Evolutionary conservation across 2,888 invertebrate species (phyloP), one percentile per base, ranked within the genome.

Genomic region (Antheraea yamamai): DNA sequence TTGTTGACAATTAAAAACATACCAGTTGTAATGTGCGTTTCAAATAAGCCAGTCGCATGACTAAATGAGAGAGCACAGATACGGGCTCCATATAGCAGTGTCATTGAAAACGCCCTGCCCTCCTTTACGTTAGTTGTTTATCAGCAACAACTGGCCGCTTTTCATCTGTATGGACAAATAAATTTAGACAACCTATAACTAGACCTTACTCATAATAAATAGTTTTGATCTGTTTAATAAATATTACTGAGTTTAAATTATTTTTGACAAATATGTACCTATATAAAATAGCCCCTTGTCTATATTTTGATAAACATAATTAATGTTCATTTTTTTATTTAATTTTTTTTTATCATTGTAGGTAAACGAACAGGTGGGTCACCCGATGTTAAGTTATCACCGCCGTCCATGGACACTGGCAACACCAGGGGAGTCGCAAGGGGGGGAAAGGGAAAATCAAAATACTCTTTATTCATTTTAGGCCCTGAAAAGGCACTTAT

Each of bases 31-130:
- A 16, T 30, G 64, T 30, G 64, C 30, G 30, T 66, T 0, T 30
- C 16, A 8, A 30, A 23, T 61, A 58, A 58, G 58, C 58, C 4
- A 58, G 10, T 66, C 68, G 12, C 30, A 66, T 66, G 18, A 18
- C 4, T 23, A 30, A 30, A 66, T 16, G 6, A 87, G 88, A 87
- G 88, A 82, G 79, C 80, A 79, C 79, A 76, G 77, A 78, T 77
- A 80, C 78, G 80, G 82, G 83, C 75, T 78, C 77, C 77, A 87
- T 39, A 68, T 26, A 64, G 20, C 83, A 88, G 86, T 91, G 93
- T 91, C 93, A 93, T 91, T 92, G 93, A 87, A 84, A 92, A 87
- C 86, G 88, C 89, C 91, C 89, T 92, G 93, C 87, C 90, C 91
- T 89, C 84, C 82, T 90, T 90, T 81, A 80, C 77, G 72, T 74